A percentile compares a stretch with the other conserved stretches of the same genome.
These are phyloP conservation scores for Anabacerthia variegaticeps DNA, from an alignment of 2,797 vertebrate genomes.

Conservation along the genomic window DNA sequence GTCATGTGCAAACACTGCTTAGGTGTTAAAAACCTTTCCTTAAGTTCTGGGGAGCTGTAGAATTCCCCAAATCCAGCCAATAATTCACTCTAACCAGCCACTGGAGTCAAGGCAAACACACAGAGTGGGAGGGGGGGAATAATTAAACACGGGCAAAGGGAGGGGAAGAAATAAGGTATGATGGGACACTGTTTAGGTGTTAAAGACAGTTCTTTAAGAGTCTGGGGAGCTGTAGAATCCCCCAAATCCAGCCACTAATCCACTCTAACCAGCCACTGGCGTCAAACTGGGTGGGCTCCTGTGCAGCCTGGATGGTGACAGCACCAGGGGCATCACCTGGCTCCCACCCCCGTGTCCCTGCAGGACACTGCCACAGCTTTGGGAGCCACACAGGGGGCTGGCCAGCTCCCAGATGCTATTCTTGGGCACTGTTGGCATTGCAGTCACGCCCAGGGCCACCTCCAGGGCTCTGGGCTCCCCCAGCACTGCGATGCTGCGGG, in stretches of 20 bases:
- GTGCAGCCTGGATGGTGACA: not conserved
- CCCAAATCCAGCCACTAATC: not conserved
- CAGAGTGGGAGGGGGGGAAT: not conserved
- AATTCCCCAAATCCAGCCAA: not conserved
- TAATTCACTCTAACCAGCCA: not conserved
- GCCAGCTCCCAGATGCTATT: not conserved
- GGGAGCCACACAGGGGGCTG: not conserved
- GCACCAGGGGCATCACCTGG: not conserved
- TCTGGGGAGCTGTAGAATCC: not conserved
- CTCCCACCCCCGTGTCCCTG: not conserved
- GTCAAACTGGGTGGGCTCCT: not conserved
- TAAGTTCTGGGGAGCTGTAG: not conserved
- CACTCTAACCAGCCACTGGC: not conserved
- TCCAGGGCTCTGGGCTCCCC: not conserved
- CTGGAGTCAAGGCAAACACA: not conserved
- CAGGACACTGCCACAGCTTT: not conserved
- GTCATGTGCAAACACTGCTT: not conserved
- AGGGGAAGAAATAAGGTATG: not conserved
- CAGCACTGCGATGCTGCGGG: accelerated
- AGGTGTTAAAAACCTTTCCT: not conserved
- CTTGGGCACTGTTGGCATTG: not conserved
- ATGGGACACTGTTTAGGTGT: not conserved
- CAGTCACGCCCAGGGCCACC: not conserved
- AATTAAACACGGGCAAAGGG: not conserved
- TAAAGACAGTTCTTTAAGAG: not conserved